Percentiles rank a stretch among this genome's conserved stretches.
Evolutionary conservation across 2,113 vertebrate species (phyloP).

Genomic region (Megaceryle torquata): DNA sequence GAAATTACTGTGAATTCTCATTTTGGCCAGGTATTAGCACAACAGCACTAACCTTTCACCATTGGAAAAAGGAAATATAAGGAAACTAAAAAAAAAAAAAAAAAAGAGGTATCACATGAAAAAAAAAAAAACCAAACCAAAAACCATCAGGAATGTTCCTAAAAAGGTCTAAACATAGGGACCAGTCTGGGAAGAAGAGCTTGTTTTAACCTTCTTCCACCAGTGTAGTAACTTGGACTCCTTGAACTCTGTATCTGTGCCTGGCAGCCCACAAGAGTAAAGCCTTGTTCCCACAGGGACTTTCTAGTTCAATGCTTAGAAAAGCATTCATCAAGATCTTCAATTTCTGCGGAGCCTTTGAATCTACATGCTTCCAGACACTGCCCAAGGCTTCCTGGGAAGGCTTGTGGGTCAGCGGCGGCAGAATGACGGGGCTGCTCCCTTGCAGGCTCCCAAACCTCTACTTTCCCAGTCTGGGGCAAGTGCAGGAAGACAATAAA

Average conservation of each 20-base stretch:
- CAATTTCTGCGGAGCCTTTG: neutral
- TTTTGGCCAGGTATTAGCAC: neutral
- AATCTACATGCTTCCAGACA: neutral
- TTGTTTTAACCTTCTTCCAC: neutral
- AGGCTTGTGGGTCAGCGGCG: neutral
- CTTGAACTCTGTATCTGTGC: neutral
- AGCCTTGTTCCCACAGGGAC: neutral
- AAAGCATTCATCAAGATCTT: neutral
- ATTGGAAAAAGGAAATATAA: neutral
- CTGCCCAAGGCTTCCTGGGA: neutral
- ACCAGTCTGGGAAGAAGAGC: neutral
- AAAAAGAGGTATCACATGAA: neutral
- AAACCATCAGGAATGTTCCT: neutral
- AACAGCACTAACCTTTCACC: neutral
- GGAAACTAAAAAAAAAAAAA: neutral
- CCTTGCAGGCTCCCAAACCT: neutral
- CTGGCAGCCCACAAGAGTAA: neutral
- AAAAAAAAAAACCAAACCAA: neutral
- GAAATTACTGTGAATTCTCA: neutral
- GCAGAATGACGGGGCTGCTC: neutral
- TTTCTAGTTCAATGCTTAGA: conserved; percentile 10
- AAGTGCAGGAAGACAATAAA: neutral
- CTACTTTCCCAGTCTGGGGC: neutral
- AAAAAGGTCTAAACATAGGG: neutral
- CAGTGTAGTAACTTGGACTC: neutral